These are phyloP conservation scores for Drosophila leonis DNA, from an alignment of 2,888 invertebrate genomes.

Conservation along the genomic window DNA sequence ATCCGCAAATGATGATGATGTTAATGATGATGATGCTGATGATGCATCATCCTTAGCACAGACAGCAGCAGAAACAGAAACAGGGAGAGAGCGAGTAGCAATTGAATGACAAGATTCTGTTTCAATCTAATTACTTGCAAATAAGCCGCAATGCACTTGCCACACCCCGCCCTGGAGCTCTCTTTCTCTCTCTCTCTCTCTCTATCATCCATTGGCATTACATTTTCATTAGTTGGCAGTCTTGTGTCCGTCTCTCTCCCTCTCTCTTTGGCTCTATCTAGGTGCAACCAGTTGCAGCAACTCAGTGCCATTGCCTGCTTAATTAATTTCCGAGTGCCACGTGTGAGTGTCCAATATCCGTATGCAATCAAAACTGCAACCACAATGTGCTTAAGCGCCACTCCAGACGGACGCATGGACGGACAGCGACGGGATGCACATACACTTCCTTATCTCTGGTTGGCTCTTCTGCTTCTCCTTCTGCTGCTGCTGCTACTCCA, in stretches of 20 bases:
- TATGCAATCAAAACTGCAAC: constrained; percentile 70
- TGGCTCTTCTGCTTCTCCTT: not conserved
- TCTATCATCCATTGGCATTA: constrained; percentile 46
- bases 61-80: not conserved
- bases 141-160: constrained; percentile 54
- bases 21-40: constrained; percentile 41
- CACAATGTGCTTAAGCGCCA: constrained; percentile 68
- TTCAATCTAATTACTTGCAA: constrained; percentile 72
- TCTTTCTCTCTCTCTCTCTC: not conserved
- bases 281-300: constrained; percentile 19
- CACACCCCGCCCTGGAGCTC: constrained; percentile 2
- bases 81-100: not conserved
- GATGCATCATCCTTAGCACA: constrained; percentile 26
- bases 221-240: constrained; percentile 68
- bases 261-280: constrained; percentile 18
- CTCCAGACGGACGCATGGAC: constrained; percentile 15
- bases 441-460: constrained; percentile 24
- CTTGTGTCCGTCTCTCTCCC: constrained; percentile 1
- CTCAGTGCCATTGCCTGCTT: constrained; percentile 55
- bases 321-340: constrained; percentile 80
- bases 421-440: constrained; percentile 7
- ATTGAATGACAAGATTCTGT: constrained; percentile 42
- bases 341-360: constrained; percentile 82
- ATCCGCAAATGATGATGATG: constrained; percentile 53
- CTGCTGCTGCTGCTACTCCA: not conserved